Percentiles rank a stretch among this genome's conserved stretches.
These are phyloP conservation scores for Bagarius yarrelli DNA, from an alignment of 2,113 vertebrate genomes.

Conservation along the genomic window DNA sequence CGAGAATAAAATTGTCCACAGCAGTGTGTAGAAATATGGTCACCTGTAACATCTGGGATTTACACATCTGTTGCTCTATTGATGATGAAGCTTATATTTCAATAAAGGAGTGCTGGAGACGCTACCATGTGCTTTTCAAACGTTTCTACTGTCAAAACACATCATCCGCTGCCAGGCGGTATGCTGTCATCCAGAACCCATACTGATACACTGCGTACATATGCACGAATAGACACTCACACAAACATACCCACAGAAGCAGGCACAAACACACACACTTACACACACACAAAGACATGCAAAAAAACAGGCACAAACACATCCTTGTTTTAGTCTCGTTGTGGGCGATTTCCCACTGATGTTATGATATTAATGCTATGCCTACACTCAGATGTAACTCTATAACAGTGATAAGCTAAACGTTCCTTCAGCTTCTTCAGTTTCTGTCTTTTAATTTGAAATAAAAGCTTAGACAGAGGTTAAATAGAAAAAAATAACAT, in stretches of 20 bases:
- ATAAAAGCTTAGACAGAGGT: background rate
- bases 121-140: background rate
- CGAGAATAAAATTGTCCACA: background rate
- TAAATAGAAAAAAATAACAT: conserved; percentile 58
- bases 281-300: too few relatives aligned
- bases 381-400: background rate
- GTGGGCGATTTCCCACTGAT: too few relatives aligned
- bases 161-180: conserved; percentile 22
- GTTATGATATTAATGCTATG: too few relatives aligned
- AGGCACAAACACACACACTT: too few relatives aligned
- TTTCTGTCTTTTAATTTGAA: background rate
- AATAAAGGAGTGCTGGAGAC: background rate
- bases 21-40: background rate
- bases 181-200: background rate
- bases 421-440: background rate
- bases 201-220: background rate
- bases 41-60: background rate
- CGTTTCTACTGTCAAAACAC: background rate
- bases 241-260: background rate
- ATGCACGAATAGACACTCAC: background rate
- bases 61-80: background rate
- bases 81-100: background rate
- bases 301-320: too few relatives aligned
- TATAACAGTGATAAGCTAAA: background rate
- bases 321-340: too few relatives aligned